These are phyloP conservation scores for Acanthornis magna DNA, from an alignment of 2,797 vertebrate genomes.

Conservation along the genomic window DNA sequence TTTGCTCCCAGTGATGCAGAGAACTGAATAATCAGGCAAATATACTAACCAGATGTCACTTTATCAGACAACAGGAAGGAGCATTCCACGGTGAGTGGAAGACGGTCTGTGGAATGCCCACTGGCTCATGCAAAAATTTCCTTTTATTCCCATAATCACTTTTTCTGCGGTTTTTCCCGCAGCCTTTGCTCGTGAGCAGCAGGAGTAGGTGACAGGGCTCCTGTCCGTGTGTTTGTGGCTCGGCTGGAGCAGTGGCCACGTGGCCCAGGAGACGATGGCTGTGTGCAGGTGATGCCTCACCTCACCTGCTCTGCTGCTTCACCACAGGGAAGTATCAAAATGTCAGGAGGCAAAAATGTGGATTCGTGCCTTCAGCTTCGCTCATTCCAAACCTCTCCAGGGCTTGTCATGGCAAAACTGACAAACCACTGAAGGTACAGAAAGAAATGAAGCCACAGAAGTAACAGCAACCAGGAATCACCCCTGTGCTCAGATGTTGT, in stretches of 20 bases:
- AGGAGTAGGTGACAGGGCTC: not conserved
- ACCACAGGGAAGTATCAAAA: not conserved
- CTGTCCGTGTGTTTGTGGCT: accelerated
- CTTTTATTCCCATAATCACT: not conserved
- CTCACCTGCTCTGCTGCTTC: not conserved
- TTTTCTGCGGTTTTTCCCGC: not conserved
- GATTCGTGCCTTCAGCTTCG: not conserved
- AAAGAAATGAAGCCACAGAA: not conserved
- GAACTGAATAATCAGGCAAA: not conserved
- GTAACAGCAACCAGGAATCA: not conserved
- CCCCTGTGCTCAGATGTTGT: not conserved
- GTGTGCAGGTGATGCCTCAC: no score
- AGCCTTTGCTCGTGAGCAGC: not conserved
- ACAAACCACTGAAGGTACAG: not conserved
- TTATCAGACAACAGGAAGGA: not conserved
- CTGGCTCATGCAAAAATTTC: not conserved
- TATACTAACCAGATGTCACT: conserved; percentile 17
- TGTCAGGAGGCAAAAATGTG: not conserved
- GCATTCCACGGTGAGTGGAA: not conserved
- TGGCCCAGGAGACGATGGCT: not conserved
- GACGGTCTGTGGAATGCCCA: not conserved
- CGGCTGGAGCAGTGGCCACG: not conserved
- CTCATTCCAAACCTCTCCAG: not conserved
- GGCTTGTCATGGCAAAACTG: not conserved
- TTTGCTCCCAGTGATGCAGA: conserved; percentile 23